phyloP scores from a whole-genome alignment of 2,797 vertebrate species.

The Diglossa cyanea region DNA sequence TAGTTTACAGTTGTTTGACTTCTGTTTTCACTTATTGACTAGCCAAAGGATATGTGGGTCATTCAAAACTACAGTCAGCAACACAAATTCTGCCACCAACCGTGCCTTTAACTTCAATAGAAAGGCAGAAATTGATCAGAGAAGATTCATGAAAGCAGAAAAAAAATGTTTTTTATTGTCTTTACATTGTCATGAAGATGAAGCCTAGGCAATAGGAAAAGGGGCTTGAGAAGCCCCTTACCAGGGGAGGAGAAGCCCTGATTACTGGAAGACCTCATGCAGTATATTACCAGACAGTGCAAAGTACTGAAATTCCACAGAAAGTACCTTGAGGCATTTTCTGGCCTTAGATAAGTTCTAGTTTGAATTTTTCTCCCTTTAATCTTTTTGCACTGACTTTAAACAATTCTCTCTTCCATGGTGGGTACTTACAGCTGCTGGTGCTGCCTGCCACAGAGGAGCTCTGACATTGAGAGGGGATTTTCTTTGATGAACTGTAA shows the following conservation, averaged over 20 bases:
- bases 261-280: neutral
- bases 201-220: neutral
- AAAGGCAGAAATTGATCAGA: neutral
- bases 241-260: neutral
- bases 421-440: neutral
- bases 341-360: neutral
- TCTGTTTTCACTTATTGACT: neutral
- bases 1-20: neutral
- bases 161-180: neutral
- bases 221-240: neutral
- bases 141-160: neutral
- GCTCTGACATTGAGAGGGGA: neutral
- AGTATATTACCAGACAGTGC: neutral
- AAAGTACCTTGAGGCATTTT: neutral
- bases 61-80: neutral
- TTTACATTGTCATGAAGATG: neutral
- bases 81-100: neutral
- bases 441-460: neutral
- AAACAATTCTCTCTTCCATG: neutral
- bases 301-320: neutral
- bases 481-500: slow-evolving; percentile 39
- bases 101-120: neutral
- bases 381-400: neutral
- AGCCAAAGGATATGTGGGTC: neutral
- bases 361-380: slow-evolving; percentile 30